A percentile compares a stretch with the other conserved stretches of the same genome.
These are phyloP conservation scores for Tiliacea aurago DNA, from an alignment of 2,888 invertebrate genomes.

Conservation along the genomic window DNA sequence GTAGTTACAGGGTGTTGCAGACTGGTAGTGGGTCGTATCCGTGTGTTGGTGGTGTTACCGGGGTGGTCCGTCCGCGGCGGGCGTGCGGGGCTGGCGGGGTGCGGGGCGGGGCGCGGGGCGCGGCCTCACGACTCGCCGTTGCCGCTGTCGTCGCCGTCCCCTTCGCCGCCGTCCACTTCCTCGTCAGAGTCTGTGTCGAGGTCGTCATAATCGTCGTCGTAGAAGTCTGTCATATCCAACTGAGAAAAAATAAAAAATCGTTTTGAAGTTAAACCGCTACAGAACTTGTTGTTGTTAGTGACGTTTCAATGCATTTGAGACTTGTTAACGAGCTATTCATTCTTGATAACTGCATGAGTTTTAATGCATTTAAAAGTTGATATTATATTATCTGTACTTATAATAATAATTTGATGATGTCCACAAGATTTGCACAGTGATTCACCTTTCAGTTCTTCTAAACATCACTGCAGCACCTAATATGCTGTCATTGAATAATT, in stretches of 20 bases:
- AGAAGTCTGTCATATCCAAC: constrained; percentile 98
- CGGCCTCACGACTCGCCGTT: constrained; percentile 96
- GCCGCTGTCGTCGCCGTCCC: constrained; percentile 97
- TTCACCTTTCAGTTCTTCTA: neutral
- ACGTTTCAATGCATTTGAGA: constrained; percentile 16
- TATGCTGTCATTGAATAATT: constrained; percentile 2
- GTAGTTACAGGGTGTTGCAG: constrained; percentile 23
- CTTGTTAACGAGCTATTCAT: neutral
- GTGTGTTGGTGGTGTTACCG: constrained; percentile 42
- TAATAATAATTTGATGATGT: constrained; percentile 2
- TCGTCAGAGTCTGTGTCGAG: constrained; percentile 93
- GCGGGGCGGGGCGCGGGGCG: constrained; percentile 57
- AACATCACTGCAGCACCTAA: neutral
- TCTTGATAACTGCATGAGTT: constrained; percentile 10
- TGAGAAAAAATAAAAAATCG: constrained; percentile 73
- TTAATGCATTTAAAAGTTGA: constrained; percentile 6
- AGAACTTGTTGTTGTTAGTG: constrained; percentile 6
- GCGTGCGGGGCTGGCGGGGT: constrained; percentile 45
- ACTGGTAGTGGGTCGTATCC: constrained; percentile 18
- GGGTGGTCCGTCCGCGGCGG: constrained; percentile 66
- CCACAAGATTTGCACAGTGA: neutral
- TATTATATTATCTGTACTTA: neutral
- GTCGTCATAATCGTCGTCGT: constrained; percentile 98
- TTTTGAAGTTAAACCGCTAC: constrained; percentile 3
- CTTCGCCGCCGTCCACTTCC: constrained; percentile 93